Evolutionary conservation across 2,888 invertebrate genomes (phyloP).

Genomic region (Cremastobaeus sp.): DNA sequence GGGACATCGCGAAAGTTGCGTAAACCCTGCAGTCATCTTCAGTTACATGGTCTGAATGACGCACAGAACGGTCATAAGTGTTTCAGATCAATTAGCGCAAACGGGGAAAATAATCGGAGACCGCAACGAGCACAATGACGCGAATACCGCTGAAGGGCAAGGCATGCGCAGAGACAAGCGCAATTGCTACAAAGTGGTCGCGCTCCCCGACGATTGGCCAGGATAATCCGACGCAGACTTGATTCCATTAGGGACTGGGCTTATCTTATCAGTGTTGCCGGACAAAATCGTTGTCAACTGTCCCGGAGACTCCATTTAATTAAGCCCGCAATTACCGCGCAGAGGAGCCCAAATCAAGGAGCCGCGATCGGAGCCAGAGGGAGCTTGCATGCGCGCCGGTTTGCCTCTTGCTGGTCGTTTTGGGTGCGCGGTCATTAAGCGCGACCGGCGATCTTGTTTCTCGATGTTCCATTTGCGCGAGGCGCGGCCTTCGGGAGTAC

Average conservation of each 20-base stretch:
- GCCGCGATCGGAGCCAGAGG: neutral
- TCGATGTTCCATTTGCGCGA: slow-evolving; percentile 43
- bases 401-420: slow-evolving; percentile 4
- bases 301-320: slow-evolving; percentile 25
- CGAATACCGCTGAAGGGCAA: no score
- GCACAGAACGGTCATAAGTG: no score
- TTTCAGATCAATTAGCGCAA: no score
- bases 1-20: slow-evolving; percentile 38
- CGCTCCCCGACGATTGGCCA: slow-evolving; percentile 13
- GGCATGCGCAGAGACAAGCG: slow-evolving; percentile 4
- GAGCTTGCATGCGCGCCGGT: neutral
- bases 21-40: slow-evolving; percentile 30
- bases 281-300: slow-evolving; percentile 26
- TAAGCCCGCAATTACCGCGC: slow-evolving; percentile 7
- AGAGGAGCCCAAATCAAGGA: neutral
- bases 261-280: slow-evolving; percentile 22
- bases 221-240: slow-evolving; percentile 14
- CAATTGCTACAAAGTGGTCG: neutral
- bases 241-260: slow-evolving; percentile 16
- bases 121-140: no score
- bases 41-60: slow-evolving; percentile 31
- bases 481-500: slow-evolving; percentile 45
- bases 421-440: slow-evolving; percentile 35
- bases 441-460: slow-evolving; percentile 40
- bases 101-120: no score